Evolutionary conservation across 2,797 vertebrate species (phyloP).

Genomic region (Artibeus lituratus): DNA sequence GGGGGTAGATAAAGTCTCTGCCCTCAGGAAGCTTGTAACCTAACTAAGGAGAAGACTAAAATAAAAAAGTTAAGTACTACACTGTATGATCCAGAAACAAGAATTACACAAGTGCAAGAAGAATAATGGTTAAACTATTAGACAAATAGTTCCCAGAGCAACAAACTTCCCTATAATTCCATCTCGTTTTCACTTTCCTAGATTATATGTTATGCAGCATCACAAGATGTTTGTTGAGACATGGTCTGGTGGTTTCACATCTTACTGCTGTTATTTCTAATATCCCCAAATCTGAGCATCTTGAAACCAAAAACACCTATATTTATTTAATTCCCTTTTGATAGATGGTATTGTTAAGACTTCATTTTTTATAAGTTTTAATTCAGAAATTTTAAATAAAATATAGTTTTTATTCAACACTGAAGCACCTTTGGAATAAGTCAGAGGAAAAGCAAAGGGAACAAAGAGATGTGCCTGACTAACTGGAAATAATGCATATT

Average conservation of each 20-base stretch:
- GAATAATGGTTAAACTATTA: background rate
- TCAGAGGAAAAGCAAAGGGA: background rate
- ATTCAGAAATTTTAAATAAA: conserved; percentile 17
- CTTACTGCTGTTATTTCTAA: conserved; percentile 5
- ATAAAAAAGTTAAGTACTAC: background rate
- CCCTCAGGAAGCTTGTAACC: background rate
- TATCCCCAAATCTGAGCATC: background rate
- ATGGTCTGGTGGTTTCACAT: background rate
- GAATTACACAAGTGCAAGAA: background rate
- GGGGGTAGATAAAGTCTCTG: background rate
- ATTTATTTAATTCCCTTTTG: background rate
- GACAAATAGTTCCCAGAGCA: background rate
- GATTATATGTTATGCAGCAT: background rate
- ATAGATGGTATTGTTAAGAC: background rate
- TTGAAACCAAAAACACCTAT: background rate
- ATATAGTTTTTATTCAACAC: background rate
- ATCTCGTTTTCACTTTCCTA: background rate
- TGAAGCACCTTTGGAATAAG: background rate
- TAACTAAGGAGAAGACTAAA: background rate
- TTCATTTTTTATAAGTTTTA: background rate
- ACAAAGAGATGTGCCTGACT: background rate
- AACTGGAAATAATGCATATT: background rate
- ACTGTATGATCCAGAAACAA: background rate
- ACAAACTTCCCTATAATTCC: background rate
- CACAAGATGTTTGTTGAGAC: background rate